These are phyloP conservation scores for Hipposideros larvatus DNA, from an alignment of 2,797 vertebrate genomes.

Conservation along the genomic window DNA sequence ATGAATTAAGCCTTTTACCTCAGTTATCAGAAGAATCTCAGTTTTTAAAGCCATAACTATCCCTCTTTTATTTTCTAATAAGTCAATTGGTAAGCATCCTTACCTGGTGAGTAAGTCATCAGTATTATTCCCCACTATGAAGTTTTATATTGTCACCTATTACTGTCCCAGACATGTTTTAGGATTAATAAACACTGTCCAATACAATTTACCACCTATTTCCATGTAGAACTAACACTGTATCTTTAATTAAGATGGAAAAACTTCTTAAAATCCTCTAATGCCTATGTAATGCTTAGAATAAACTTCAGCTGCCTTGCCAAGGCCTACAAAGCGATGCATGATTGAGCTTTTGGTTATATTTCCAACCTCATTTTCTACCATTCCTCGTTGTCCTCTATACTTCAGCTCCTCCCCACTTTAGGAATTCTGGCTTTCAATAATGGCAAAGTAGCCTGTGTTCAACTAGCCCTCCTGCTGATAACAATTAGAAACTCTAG, in stretches of 20 bases:
- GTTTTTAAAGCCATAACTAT: constrained; percentile 23
- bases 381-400: neutral
- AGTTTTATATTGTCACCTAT: neutral
- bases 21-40: neutral
- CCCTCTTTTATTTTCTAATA: neutral
- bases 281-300: neutral
- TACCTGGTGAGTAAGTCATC: neutral
- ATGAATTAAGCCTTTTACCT: neutral
- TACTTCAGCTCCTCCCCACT: neutral
- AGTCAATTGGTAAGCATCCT: neutral
- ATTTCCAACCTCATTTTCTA: neutral
- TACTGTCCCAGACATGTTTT: neutral
- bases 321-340: neutral
- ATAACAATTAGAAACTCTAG: neutral
- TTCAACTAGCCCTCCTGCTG: neutral
- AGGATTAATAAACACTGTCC: neutral
- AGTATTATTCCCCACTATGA: neutral
- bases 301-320: neutral
- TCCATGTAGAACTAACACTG: neutral
- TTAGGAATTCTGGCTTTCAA: neutral
- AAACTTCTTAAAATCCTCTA: constrained; percentile 16
- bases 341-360: neutral
- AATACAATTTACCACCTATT: neutral
- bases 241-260: constrained; percentile 32
- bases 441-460: neutral